Percentiles rank a stretch among this genome's conserved stretches.
Evolutionary conservation across 2,797 vertebrate genomes (phyloP).

Genomic region (Bovichtus diacanthus): DNA sequence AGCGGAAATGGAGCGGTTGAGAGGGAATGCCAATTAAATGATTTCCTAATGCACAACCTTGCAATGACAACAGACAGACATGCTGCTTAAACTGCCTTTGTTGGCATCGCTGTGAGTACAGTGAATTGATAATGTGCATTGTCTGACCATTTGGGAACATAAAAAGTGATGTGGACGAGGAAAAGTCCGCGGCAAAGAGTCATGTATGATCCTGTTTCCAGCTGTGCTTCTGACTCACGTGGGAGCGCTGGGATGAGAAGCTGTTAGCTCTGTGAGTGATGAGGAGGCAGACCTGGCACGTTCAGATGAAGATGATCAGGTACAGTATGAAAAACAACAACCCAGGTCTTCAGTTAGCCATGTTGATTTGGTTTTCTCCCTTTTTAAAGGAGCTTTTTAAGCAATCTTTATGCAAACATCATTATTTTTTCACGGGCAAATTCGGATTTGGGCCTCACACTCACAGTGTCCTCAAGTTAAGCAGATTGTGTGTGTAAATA

Average conservation of each 20-base stretch:
- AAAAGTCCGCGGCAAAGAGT: constrained; percentile 31
- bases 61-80: constrained; percentile 29
- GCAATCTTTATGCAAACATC: constrained; percentile 23
- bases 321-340: constrained; percentile 23
- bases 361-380: not conserved
- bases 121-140: constrained; percentile 27
- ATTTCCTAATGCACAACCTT: constrained; percentile 50
- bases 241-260: constrained; percentile 45
- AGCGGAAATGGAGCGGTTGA: constrained; percentile 47
- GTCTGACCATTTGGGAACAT: constrained; percentile 7
- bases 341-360: not conserved
- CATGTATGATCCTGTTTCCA: constrained; percentile 60
- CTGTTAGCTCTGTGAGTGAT: constrained; percentile 53
- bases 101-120: constrained; percentile 15
- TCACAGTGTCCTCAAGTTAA: constrained; percentile 74
- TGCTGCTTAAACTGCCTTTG: constrained; percentile 24
- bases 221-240: constrained; percentile 46
- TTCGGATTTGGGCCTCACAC: constrained; percentile 14
- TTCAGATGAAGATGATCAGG: constrained; percentile 45
- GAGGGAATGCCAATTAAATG: constrained; percentile 71
- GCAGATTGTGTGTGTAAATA: constrained; percentile 83
- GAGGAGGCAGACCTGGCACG: constrained; percentile 64
- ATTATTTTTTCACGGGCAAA: constrained; percentile 14
- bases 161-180: constrained; percentile 28
- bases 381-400: constrained; percentile 28